Base-by-base conservation (phyloP, 2,113 vertebrate genomes). In the Hymenochirus boettgeri region DNA sequence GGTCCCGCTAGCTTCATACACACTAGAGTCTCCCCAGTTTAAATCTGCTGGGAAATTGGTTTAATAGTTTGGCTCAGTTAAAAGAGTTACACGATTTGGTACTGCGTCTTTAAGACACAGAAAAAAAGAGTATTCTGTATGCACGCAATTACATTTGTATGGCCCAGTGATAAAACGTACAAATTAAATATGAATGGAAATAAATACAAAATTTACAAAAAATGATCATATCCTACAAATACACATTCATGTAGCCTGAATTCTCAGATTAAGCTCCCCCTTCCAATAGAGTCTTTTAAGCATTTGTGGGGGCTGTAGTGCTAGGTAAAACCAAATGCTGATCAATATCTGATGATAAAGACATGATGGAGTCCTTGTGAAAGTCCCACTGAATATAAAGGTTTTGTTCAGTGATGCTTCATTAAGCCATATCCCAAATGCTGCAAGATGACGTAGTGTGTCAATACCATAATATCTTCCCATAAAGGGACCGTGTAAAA, bases 181-280 rank as follows among this genome's bases (percentile, higher is more conserved):
- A 57, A 29, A 52, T 33, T 35, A 57, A 57, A 48, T 26, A 58
- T 51, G 64, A 23, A 67, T 57, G 55, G 39, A 27, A 7, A 52
- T 59, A 67, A 67, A 67, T 23, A 51, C 15, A 13, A 66, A 57
- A 57, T 29, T 45, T 22, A 8, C 46, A 65, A 57, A 13, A 48
- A 65, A 65, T n/a, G n/a, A n/a, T n/a, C n/a, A n/a, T n/a, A n/a
- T 35, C 55, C 24, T 67, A 67, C 55, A 58, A 67, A 67, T 46
- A 59, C 55, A 67, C 64, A 67, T 67, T 67, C 56, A 67, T 67
- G 64, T 58, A 58, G 46, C 55, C 56, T 58, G 53, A 45, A 48
- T 50, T 57, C 42, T 35, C 29, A 52, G 33, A 35, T 35, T 35
- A 35, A 35, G 33, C 10, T 31, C 10, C 10, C 29, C 10, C 15